Evolutionary conservation across 1,140 invertebrate genomes (phyloP).

Genomic region (Papilio xuthus): DNA sequence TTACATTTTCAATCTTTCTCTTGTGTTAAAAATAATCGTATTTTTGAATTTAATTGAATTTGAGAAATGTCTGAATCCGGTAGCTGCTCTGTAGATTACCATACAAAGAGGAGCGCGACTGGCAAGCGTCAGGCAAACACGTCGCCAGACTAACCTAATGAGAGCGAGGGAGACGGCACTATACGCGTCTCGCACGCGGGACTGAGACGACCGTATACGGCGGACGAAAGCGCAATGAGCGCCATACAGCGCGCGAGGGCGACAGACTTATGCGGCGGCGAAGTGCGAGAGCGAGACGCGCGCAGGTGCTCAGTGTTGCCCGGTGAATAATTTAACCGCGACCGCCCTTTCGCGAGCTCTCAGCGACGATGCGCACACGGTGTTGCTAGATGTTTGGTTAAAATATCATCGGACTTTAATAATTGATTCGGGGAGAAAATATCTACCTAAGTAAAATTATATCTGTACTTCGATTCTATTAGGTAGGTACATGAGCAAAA

Average conservation of each 20-base stretch:
- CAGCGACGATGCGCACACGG: conserved; percentile 40
- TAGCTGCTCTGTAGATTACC: conserved; percentile 44
- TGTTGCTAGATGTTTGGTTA: conserved; percentile 33
- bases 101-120: conserved; percentile 57
- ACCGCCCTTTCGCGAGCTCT: conserved; percentile 67
- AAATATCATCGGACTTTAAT: background rate
- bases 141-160: conserved; percentile 73
- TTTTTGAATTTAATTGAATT: background rate
- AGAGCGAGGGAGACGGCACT: conserved; percentile 62
- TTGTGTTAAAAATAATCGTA: too few species aligned
- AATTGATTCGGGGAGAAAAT: background rate
- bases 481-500: background rate
- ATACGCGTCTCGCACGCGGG: conserved; percentile 38
- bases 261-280: conserved; percentile 45
- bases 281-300: conserved; percentile 47
- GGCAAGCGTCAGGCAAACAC: conserved; percentile 73
- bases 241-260: conserved; percentile 50
- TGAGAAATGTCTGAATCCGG: conserved; percentile 39
- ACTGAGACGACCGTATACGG: conserved; percentile 64
- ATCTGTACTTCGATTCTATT: background rate
- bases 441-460: background rate
- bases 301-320: conserved; percentile 66
- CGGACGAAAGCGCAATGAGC: conserved; percentile 74
- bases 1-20: too few species aligned
- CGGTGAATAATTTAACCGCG: conserved; percentile 73